Evolutionary conservation across 2,888 invertebrate species (phyloP).

Genomic region (Zygaena filipendulae): DNA sequence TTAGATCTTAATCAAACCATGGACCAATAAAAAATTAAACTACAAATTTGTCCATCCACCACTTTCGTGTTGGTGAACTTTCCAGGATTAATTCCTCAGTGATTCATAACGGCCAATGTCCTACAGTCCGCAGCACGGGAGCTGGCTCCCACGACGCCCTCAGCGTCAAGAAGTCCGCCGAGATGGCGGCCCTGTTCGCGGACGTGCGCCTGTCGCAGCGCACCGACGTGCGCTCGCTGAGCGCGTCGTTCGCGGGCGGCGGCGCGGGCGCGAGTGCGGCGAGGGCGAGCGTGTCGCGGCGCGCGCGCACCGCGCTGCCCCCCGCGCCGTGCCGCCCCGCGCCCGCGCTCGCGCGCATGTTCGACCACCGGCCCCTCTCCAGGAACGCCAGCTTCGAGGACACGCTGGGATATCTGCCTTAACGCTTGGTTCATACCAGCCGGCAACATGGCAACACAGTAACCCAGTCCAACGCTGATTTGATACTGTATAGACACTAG

Average conservation of each 20-base stretch:
- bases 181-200: slow-evolving; percentile 88
- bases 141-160: slow-evolving; percentile 75
- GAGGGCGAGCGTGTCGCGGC: too few species aligned
- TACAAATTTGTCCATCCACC: too few species aligned
- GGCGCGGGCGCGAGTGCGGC: too few species aligned
- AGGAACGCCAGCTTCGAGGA: slow-evolving; percentile 70
- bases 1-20: too few species aligned
- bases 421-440: slow-evolving; percentile 6
- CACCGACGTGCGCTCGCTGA: slow-evolving; percentile 69
- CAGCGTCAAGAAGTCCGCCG: slow-evolving; percentile 88
- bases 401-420: slow-evolving; percentile 73
- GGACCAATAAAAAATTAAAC: too few species aligned
- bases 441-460: too few species aligned
- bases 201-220: slow-evolving; percentile 78
- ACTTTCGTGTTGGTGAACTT: too few species aligned
- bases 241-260: too few species aligned
- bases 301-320: slow-evolving; percentile 21
- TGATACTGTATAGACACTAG: too few species aligned
- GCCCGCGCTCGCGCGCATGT: slow-evolving; percentile 35
- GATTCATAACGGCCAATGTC: too few species aligned
- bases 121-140: slow-evolving; percentile 55
- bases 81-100: too few species aligned
- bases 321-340: slow-evolving; percentile 25
- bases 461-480: too few species aligned
- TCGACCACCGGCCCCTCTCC: slow-evolving; percentile 45